Evolutionary conservation across 2,113 vertebrate genomes (phyloP).

Genomic region (Cercocebus atys): DNA sequence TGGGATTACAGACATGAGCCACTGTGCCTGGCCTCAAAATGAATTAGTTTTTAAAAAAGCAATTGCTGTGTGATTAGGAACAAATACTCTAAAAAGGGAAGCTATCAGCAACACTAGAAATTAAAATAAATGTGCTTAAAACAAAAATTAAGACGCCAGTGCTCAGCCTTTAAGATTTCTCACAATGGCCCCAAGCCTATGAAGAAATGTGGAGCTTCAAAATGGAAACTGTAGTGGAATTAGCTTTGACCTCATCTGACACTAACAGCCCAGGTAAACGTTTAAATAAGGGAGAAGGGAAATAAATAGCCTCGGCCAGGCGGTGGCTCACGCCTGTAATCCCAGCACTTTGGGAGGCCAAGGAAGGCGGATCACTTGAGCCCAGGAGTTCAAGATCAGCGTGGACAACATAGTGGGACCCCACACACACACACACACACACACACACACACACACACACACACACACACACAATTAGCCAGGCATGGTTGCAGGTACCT

Average conservation of each 20-base stretch:
- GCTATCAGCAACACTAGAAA: not conserved
- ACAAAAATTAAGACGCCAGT: not conserved
- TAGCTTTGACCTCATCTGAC: not conserved
- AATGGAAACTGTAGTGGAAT: not conserved
- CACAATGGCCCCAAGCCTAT: not conserved
- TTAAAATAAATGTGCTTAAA: constrained; percentile 17
- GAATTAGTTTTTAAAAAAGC: not conserved
- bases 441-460: no score
- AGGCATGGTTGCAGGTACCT: no score
- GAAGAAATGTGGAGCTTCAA: not conserved
- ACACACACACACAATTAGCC: no score
- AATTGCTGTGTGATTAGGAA: not conserved
- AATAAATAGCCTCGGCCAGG: not conserved
- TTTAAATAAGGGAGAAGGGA: not conserved
- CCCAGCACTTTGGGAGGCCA: no score
- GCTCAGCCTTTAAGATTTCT: not conserved
- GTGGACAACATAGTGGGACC: no score
- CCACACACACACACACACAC: no score
- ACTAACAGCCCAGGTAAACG: not conserved
- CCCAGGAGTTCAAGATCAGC: no score
- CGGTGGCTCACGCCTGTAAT: no score
- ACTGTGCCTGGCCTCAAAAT: not conserved
- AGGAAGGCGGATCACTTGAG: no score
- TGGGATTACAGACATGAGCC: no score
- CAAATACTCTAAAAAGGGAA: not conserved